These are phyloP conservation scores for Cerastis leucographa DNA, from an alignment of 2,888 invertebrate species.

Conservation along the genomic window DNA sequence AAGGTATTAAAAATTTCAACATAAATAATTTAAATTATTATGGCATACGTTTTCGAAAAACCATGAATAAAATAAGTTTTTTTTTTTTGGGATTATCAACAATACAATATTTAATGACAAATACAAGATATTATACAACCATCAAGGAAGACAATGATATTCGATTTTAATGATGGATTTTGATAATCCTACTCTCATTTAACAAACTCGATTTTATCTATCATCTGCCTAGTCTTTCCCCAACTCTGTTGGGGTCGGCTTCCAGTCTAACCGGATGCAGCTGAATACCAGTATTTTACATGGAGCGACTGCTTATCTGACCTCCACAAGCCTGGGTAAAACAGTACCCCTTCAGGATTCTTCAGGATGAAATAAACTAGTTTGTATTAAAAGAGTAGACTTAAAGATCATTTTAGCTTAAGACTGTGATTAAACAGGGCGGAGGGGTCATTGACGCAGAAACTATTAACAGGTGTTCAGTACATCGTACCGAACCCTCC, in stretches of 20 bases:
- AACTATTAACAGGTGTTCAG: too few relatives aligned
- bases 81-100: conserved; percentile 9
- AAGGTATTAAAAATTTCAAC: neutral
- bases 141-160: conserved; percentile 53
- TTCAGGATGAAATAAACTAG: neutral
- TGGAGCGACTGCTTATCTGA: neutral
- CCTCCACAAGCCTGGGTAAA: neutral
- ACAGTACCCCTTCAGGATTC: neutral
- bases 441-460: too few relatives aligned
- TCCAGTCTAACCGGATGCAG: conserved; percentile 4
- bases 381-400: conserved; percentile 9
- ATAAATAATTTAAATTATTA: conserved; percentile 17
- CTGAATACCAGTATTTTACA: neutral
- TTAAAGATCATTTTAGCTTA: neutral
- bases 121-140: conserved; percentile 50
- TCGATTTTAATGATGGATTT: conserved; percentile 14
- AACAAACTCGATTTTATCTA: neutral
- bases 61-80: neutral
- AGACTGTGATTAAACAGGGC: neutral
- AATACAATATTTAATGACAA: conserved; percentile 24
- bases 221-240: too few relatives aligned
- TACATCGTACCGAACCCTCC: too few relatives aligned
- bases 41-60: conserved; percentile 26
- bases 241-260: neutral
- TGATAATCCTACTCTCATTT: conserved; percentile 3